A percentile compares a stretch with the other conserved stretches of the same genome.
Evolutionary conservation across 2,113 vertebrate genomes (phyloP).

Genomic region (Sorex araneus): DNA sequence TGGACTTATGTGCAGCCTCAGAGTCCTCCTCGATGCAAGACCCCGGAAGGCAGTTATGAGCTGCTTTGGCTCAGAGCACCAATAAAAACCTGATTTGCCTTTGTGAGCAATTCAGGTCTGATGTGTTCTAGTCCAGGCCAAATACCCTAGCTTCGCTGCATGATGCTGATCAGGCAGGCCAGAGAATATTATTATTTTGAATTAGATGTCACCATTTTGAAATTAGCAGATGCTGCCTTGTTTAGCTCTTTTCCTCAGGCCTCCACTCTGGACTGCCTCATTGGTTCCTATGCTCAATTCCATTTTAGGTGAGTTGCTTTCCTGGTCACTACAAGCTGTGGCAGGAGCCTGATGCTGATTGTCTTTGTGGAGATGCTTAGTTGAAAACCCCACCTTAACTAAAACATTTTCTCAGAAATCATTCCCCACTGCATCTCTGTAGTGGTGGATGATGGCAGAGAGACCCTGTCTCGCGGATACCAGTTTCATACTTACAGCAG

Average conservation of each 20-base stretch:
- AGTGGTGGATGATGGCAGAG: background rate
- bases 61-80: background rate
- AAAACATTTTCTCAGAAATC: background rate
- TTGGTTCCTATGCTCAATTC: background rate
- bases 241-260: background rate
- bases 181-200: background rate
- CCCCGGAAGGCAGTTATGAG: background rate
- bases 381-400: background rate
- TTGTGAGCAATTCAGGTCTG: background rate
- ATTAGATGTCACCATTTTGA: conserved; percentile 2
- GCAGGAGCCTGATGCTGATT: background rate
- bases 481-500: background rate
- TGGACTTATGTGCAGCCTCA: background rate
- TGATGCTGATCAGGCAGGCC: background rate
- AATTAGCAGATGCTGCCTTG: too few relatives aligned
- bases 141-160: background rate
- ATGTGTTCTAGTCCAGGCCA: background rate
- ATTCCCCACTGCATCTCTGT: accelerated
- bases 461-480: accelerated
- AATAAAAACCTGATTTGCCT: background rate
- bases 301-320: background rate
- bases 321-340: background rate
- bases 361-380: background rate
- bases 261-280: background rate
- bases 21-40: background rate